Conservation (phyloP, 2,113 vertebrate species). For the Lichenostomus cassidix region DNA sequence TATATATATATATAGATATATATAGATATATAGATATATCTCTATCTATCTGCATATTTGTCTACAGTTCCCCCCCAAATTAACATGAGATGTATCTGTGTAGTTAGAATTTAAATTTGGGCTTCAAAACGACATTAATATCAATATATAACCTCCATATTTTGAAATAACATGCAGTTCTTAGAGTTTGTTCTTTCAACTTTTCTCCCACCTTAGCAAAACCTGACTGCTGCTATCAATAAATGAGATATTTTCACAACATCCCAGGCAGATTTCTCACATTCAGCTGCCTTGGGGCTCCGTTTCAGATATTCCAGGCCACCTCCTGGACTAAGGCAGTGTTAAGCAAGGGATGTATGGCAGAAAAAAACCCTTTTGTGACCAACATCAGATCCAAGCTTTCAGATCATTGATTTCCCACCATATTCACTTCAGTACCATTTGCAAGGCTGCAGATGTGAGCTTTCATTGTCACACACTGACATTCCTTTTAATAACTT, state of each 20-base stretch:
- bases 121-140: not conserved
- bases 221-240: not conserved
- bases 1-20: not conserved
- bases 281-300: not conserved
- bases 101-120: not conserved
- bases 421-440: not conserved
- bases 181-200: not conserved
- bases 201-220: not conserved
- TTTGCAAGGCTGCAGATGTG: not conserved
- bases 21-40: not conserved
- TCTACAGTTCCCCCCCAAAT: not conserved
- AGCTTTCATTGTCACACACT: not conserved
- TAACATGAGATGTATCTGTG: not conserved
- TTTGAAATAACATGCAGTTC: not conserved
- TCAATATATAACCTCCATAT: not conserved
- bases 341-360: not conserved
- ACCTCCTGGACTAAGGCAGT: not conserved
- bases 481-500: not conserved
- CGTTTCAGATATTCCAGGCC: not conserved
- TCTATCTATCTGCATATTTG: too few relatives aligned
- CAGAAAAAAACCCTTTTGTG: not conserved
- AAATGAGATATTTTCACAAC: not conserved
- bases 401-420: not conserved
- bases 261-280: not conserved
- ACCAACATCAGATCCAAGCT: not conserved